phyloP scores from a whole-genome alignment of 2,888 invertebrate species.

The Allolobophora icterica region DNA sequence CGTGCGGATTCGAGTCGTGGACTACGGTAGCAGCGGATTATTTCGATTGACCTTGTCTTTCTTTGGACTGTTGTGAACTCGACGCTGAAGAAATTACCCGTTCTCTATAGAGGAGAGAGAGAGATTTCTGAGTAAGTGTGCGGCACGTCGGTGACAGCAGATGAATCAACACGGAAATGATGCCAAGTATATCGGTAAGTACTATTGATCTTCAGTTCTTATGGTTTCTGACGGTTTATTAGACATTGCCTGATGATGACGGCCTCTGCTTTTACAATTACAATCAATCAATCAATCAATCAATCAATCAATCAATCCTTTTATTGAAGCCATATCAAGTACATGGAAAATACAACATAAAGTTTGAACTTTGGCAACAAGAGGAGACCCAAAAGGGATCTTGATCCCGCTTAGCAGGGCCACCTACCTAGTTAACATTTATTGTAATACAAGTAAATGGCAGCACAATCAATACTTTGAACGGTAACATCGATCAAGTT shows the following conservation, averaged over 20 bases:
- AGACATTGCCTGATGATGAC: neutral
- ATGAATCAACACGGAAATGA: neutral
- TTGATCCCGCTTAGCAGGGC: too few relatives aligned
- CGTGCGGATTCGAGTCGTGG: neutral
- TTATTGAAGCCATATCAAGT: too few relatives aligned
- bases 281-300: too few relatives aligned
- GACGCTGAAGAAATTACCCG: neutral
- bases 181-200: neutral
- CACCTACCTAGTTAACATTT: too few relatives aligned
- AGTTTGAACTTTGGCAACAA: too few relatives aligned
- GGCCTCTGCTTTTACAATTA: too few relatives aligned
- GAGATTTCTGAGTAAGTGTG: neutral
- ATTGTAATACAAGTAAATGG: too few relatives aligned
- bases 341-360: too few relatives aligned
- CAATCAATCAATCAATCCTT: too few relatives aligned
- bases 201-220: neutral
- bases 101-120: neutral
- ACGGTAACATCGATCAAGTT: too few relatives aligned
- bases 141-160: neutral
- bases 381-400: too few relatives aligned
- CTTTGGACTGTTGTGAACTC: neutral
- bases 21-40: neutral
- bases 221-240: neutral
- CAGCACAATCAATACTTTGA: too few relatives aligned
- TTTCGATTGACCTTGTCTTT: neutral